phyloP scores from a whole-genome alignment of 2,113 vertebrate genomes.

The Empidonax traillii region DNA sequence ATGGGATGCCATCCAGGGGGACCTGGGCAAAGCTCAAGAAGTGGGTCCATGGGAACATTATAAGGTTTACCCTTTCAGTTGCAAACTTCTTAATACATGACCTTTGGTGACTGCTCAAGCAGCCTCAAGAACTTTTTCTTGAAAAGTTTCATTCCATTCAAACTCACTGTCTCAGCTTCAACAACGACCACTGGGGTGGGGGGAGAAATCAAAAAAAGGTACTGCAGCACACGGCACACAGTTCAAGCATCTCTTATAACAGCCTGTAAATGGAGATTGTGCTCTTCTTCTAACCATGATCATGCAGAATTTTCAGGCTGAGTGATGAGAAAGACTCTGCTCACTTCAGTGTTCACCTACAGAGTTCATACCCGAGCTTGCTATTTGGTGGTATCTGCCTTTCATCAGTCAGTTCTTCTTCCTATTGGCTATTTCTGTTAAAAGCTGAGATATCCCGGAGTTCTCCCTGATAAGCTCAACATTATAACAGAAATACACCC shows the following conservation, averaged over 20 bases:
- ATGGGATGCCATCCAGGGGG: background rate
- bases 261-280: background rate
- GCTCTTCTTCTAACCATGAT: background rate
- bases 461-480: background rate
- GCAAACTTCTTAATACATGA: background rate
- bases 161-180: background rate
- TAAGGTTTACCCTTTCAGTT: background rate
- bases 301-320: background rate
- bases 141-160: background rate
- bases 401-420: background rate
- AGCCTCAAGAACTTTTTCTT: background rate
- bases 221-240: background rate
- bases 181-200: background rate
- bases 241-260: background rate
- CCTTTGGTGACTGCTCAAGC: background rate
- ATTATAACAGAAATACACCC: background rate
- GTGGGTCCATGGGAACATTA: background rate
- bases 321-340: background rate
- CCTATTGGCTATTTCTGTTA: background rate
- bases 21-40: background rate
- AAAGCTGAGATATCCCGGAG: background rate
- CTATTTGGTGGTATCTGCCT: background rate
- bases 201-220: background rate
- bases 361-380: background rate
- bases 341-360: background rate